phyloP scores from a whole-genome alignment of 2,113 vertebrate genomes.

The Caranx ignobilis region DNA sequence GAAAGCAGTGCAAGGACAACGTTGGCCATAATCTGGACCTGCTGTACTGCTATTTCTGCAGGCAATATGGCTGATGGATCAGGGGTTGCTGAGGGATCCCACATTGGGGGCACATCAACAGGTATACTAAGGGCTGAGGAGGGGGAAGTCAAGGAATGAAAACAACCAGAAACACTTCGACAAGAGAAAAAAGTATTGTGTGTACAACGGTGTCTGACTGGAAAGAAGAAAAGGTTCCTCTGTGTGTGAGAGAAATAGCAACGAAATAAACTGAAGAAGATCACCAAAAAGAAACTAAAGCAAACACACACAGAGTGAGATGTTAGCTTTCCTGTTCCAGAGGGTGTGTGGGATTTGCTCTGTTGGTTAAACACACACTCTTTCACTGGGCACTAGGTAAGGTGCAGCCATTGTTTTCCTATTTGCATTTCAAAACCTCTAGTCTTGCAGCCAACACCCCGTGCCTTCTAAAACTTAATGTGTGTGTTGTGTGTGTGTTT shows the following conservation, averaged over 20 bases:
- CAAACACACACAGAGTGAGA: not conserved
- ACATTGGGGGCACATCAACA: slow-evolving; percentile 39
- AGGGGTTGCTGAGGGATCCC: slow-evolving; percentile 45
- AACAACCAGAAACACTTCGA: not conserved
- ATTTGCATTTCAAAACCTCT: slow-evolving; percentile 88
- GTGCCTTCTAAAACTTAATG: slow-evolving; percentile 36
- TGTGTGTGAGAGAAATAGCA: not conserved
- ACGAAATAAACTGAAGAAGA: not conserved
- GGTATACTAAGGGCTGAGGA: slow-evolving; percentile 73
- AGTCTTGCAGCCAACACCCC: slow-evolving; percentile 80
- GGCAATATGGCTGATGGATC: slow-evolving; percentile 57
- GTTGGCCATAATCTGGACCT: slow-evolving; percentile 72
- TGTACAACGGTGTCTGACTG: not conserved
- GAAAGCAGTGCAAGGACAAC: slow-evolving; percentile 74
- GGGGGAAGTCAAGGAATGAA: slow-evolving; percentile 52
- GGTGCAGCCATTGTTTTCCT: slow-evolving; percentile 78
- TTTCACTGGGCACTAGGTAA: slow-evolving; percentile 71
- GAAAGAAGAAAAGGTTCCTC: not conserved
- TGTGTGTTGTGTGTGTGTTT: slow-evolving; percentile 3
- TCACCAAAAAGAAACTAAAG: not conserved
- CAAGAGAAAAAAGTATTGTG: not conserved
- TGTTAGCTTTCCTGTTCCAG: slow-evolving; percentile 54
- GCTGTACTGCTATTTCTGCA: slow-evolving; percentile 64
- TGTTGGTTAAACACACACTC: slow-evolving; percentile 83
- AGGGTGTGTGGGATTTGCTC: slow-evolving; percentile 65